Percentiles rank a stretch among this genome's conserved stretches.
These are phyloP conservation scores for Monarcha castaneiventris DNA, from an alignment of 2,113 vertebrate species.

Conservation along the genomic window DNA sequence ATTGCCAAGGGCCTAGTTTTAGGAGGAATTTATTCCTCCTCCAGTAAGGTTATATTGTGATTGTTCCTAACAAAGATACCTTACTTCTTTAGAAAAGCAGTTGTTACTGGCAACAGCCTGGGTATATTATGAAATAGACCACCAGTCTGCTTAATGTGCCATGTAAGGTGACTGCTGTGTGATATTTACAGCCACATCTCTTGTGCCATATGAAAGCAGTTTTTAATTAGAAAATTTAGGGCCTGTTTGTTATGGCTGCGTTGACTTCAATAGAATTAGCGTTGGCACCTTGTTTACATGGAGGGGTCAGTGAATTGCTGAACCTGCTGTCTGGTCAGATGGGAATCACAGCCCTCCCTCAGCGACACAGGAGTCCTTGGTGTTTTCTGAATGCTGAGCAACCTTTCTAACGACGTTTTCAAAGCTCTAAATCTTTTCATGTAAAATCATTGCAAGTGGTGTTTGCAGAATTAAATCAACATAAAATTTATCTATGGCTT, in stretches of 20 bases:
- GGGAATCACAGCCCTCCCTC: background rate
- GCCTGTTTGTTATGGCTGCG: background rate
- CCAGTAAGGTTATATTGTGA: background rate
- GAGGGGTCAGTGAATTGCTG: background rate
- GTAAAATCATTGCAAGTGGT: background rate
- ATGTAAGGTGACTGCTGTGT: background rate
- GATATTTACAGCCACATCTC: background rate
- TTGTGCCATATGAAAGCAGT: background rate
- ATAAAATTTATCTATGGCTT: background rate
- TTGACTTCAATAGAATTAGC: background rate
- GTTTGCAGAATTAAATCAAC: background rate
- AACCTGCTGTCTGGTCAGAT: background rate
- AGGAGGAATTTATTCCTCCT: background rate
- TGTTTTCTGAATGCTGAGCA: background rate
- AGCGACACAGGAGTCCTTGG: background rate
- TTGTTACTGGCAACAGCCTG: background rate
- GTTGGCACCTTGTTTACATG: background rate
- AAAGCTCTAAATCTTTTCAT: background rate
- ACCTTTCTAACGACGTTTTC: background rate
- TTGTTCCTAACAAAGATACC: background rate
- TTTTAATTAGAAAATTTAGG: background rate
- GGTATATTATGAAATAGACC: background rate
- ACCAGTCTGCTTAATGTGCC: background rate
- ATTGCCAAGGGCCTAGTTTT: background rate
- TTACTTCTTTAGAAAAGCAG: background rate